These are phyloP conservation scores for Argyresthia albistria DNA, from an alignment of 2,888 invertebrate genomes.

Conservation along the genomic window DNA sequence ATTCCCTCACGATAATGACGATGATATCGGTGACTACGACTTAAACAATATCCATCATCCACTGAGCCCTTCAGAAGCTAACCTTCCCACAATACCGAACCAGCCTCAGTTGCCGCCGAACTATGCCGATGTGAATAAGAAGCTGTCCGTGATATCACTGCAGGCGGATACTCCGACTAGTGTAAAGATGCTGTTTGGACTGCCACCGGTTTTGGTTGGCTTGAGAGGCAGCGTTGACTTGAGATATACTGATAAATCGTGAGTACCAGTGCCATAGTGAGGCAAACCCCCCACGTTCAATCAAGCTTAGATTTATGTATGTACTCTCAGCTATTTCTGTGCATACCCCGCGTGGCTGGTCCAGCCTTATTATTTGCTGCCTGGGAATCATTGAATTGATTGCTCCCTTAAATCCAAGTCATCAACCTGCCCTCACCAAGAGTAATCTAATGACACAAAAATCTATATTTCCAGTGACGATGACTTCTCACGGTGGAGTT, in stretches of 20 bases:
- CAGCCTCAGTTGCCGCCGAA: constrained; percentile 5
- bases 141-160: constrained; percentile 71
- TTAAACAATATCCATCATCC: constrained; percentile 50
- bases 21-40: constrained; percentile 43
- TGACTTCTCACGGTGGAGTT: constrained; percentile 83
- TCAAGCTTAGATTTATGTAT: too few relatives aligned
- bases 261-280: too few relatives aligned
- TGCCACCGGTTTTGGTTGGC: constrained; percentile 87
- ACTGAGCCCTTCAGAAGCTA: constrained; percentile 17
- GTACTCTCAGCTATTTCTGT: too few relatives aligned
- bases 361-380: too few relatives aligned
- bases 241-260: constrained; percentile 86
- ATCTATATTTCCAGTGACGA: constrained; percentile 67
- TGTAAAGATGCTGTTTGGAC: constrained; percentile 85
- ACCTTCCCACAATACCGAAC: neutral
- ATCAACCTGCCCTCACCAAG: too few relatives aligned
- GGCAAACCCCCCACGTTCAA: too few relatives aligned
- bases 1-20: constrained; percentile 48
- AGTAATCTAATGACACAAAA: too few relatives aligned
- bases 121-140: constrained; percentile 49
- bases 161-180: constrained; percentile 85
- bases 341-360: too few relatives aligned
- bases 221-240: constrained; percentile 90
- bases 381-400: too few relatives aligned
- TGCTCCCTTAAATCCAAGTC: too few relatives aligned